Base-by-base conservation (phyloP, 1,140 invertebrate species). In the Chlorops oryzae region DNA sequence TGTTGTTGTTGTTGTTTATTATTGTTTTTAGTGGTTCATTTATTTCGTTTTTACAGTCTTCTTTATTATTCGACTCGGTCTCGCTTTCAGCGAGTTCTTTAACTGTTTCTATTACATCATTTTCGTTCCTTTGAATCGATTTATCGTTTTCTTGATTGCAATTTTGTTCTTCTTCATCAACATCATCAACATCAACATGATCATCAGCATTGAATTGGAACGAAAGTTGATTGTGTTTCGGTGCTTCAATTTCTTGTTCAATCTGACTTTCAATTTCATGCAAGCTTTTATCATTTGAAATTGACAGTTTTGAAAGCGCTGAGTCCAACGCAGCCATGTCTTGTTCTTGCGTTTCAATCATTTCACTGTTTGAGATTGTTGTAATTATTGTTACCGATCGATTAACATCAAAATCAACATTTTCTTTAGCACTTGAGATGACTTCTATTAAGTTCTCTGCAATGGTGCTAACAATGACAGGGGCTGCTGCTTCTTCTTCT, bases 261-360 rank as follows among this genome's bases (percentile, higher is more conserved):
- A n/a, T n/a, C n/a, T n/a, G n/a, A 13, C 27, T 32, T 39, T 48
- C 45, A 28, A 50, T 32, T 24, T 51, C 27, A 3, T 55, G 27
- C 22, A 25, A 20, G 17, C 43, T 27, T 23, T 32, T 34, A 12
- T 7, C 44, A 20, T 46, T 47, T 35, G n/a, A 15, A 18, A 27
- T 50, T 43, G 18, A 46, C 40, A 2, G 35, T 28, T 13, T 65
- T 49, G 35, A 59, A 50, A 21, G 56, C 53, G 24, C 50, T 6
- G n/a, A n/a, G n/a, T n/a, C n/a, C n/a, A n/a, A n/a, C n/a, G 9
- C n/a, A 10, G 9, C n/a, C n/a, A 9, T 34, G 9, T n/a, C 32
- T 34, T 34, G n/a, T 34, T n/a, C n/a, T n/a, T n/a, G n/a, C n/a
- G 22, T 34, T 37, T 18, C 45, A 45, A 15, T 45, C 34, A 17